Base-by-base conservation (phyloP, 2,888 invertebrate species). In the Cryptocheilus praepositus region DNA sequence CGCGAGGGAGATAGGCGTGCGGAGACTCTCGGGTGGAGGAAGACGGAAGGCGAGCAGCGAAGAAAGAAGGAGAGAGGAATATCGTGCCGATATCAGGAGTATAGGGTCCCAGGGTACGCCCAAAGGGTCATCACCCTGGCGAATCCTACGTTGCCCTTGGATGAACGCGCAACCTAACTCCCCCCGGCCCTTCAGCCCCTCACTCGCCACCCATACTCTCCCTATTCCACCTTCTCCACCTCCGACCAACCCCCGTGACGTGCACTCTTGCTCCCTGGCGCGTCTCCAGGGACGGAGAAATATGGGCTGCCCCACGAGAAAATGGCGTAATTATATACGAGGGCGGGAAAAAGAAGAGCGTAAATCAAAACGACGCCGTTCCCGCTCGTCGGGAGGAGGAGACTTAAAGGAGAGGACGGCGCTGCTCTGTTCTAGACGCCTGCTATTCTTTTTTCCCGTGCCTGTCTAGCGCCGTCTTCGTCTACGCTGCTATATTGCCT, bases 291-390 rank as follows among this genome's bases (percentile, higher is more conserved):
- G 72, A 67, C 70, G 64, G 70, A 77, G 77, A 79, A 77, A 76
- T 77, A 77, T 73, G 74, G 70, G 63, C 76, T 60, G 73, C 64
- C 64, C 70, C 49, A 68, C 70, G 68, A 71, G 74, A 81, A 77
- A 80, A 81, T 73, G 67, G 67, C 71, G 75, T 81, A 81, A 79
- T 80, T 81, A 79, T 74, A 71, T 79, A 65, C 64, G 73, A 70
- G 73, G 59, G 61, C 67, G 66, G 67, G 66, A 62, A 77, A 68
- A 36, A 67, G 63, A 60, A 66, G 69, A 57, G 67, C 69, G 70
- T 77, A 76, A 81, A 79, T 82, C 78, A 80, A 77, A 77, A 74
- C 61, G 63, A 46, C 63, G 36, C 65, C 62, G 45, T 25, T 25
- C 52, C 51, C 46, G 55, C 52, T 52, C 56, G 58, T 45, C 58